Evolutionary conservation across 2,888 invertebrate species (phyloP).

Genomic region (Anodontia alba): DNA sequence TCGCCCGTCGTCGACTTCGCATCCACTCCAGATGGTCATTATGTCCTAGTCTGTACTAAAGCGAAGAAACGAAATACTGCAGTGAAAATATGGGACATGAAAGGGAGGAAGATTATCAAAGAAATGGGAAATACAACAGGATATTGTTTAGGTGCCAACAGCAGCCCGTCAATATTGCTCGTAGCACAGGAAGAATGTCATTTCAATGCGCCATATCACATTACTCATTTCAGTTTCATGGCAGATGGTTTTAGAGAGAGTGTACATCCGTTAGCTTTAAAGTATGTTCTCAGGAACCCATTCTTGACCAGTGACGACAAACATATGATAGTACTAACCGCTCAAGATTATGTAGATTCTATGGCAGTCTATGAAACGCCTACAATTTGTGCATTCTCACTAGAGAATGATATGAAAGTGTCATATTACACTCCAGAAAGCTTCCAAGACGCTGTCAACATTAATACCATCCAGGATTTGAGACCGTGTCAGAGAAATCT

Average conservation of each 20-base stretch:
- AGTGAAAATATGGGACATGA: slow-evolving; percentile 82
- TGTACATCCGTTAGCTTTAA: slow-evolving; percentile 67
- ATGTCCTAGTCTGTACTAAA: slow-evolving; percentile 76
- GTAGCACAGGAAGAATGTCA: slow-evolving; percentile 71
- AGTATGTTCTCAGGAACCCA: slow-evolving; percentile 74
- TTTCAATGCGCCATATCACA: slow-evolving; percentile 75
- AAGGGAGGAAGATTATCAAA: slow-evolving; percentile 75
- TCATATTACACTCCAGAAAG: slow-evolving; percentile 77
- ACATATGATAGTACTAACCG: slow-evolving; percentile 80
- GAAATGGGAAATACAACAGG: slow-evolving; percentile 81
- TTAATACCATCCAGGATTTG: slow-evolving; percentile 77
- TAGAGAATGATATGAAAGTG: slow-evolving; percentile 71
- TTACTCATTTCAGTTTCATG: slow-evolving; percentile 73
- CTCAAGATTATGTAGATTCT: slow-evolving; percentile 73
- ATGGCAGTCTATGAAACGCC: slow-evolving; percentile 74
- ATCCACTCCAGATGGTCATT: slow-evolving; percentile 78
- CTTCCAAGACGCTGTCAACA: slow-evolving; percentile 74
- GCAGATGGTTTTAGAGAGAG: slow-evolving; percentile 69
- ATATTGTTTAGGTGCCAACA: slow-evolving; percentile 71
- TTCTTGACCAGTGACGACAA: slow-evolving; percentile 80
- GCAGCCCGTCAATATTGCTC: slow-evolving; percentile 67
- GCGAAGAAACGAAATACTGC: slow-evolving; percentile 71
- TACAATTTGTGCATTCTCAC: slow-evolving; percentile 77
- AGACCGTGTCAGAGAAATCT: slow-evolving; percentile 67
- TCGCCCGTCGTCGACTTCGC: slow-evolving; percentile 75